Percentiles rank a stretch among this genome's conserved stretches.
Conservation (phyloP, 1,140 invertebrate genomes). For the Carposina sasakii region DNA sequence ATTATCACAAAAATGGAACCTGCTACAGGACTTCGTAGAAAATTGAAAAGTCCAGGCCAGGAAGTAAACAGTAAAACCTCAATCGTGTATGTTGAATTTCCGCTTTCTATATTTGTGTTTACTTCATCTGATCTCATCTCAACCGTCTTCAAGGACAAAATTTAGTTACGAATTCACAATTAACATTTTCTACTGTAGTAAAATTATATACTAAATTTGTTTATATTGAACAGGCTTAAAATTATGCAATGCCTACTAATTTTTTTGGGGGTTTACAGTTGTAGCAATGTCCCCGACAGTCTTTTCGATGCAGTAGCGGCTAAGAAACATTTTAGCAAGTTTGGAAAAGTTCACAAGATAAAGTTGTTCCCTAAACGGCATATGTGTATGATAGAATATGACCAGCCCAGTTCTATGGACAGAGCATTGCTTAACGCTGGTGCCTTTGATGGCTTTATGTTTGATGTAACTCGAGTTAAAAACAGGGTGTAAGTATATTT, state of each 20-base stretch:
- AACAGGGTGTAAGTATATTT: constrained; percentile 42
- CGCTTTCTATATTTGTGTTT: background rate
- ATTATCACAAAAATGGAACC: constrained; percentile 36
- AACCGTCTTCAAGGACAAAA: too few species aligned
- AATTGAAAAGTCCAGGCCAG: constrained; percentile 37
- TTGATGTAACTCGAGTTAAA: constrained; percentile 73
- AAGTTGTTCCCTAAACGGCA: constrained; percentile 74
- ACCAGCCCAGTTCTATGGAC: constrained; percentile 71
- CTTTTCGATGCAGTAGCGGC: constrained; percentile 76
- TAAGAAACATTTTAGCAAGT: constrained; percentile 78
- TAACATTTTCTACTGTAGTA: too few species aligned
- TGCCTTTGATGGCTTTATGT: constrained; percentile 75
- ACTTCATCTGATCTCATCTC: too few species aligned
- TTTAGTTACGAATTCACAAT: too few species aligned
- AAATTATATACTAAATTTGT: too few species aligned
- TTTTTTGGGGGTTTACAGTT: too few species aligned
- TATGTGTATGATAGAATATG: constrained; percentile 76
- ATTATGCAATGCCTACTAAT: too few species aligned
- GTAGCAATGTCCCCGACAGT: constrained; percentile 76
- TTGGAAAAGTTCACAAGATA: constrained; percentile 76
- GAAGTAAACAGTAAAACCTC: constrained; percentile 47
- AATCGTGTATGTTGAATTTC: constrained; percentile 45
- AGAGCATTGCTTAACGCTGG: constrained; percentile 74
- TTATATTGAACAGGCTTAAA: too few species aligned
- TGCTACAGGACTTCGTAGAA: constrained; percentile 37